Base-by-base conservation (phyloP, 2,888 invertebrate genomes). In the Acholoe squamosa region DNA sequence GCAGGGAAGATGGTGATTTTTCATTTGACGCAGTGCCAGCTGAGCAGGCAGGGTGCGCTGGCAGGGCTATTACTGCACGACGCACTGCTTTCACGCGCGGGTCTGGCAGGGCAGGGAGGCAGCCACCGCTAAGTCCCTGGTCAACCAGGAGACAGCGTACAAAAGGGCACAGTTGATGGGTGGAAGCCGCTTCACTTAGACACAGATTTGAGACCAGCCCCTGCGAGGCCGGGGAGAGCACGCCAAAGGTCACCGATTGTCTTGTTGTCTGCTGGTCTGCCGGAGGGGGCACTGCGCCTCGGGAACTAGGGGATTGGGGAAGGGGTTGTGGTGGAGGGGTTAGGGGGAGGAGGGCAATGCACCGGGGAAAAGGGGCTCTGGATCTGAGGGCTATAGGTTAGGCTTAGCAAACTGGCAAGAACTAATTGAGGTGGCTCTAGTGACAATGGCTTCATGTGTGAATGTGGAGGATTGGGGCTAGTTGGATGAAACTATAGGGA, bases 221-320 rank as follows among this genome's bases (percentile, higher is more conserved):
- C 61, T 19, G 71, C 71, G 28, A 14, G 28, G 71, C 71, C 31
- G 25, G 25, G 28, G 71, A 28, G 28, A 28, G 28, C 71, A 71
- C 28, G 71, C 71, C 28, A 71, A 71, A 71, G 71, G 71, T 71
- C 71, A 71, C 71, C 71, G 71, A 71, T 71, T 71, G 71, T 71
- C 28, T 71, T 71, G 71, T 71, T 71, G 71, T 71, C 71, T 71
- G 28, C 71, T 28, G 14, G 71, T 14, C 3, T 61, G n/a, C 61
- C 19, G 61, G 19, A 54, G 61, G 22, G 61, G 61, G 61, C 5
- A 19, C 22, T 61, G 61, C 61, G 61, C n/a, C 22, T 3, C 5
- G 61, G 61, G 61, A 61, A 3, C 12, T n/a, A 28, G 31, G 71
- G 25, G 71, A 28, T 71, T 71, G 71, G 25, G 25, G 3, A 14